Evolutionary conservation across 2,113 vertebrate genomes (phyloP).

Genomic region (Phylloscopus whistleri): DNA sequence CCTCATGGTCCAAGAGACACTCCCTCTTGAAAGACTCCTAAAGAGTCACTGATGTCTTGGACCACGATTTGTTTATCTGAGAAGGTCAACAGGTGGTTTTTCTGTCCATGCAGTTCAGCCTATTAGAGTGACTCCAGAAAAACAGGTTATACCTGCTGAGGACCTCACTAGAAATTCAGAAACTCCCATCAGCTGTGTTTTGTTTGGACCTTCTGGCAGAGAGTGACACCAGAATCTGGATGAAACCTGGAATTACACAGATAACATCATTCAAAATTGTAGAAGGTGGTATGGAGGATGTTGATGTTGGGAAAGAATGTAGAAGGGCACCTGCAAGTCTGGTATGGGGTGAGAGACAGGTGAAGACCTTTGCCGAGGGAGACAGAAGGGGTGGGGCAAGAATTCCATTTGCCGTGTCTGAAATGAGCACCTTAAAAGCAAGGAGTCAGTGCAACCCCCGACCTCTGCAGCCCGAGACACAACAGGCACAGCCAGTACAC

Average conservation of each 20-base stretch:
- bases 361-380: neutral
- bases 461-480: neutral
- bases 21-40: neutral
- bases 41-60: neutral
- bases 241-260: neutral
- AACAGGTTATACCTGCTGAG: neutral
- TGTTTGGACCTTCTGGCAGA: neutral
- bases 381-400: neutral
- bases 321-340: neutral
- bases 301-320: neutral
- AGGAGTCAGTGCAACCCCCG: neutral
- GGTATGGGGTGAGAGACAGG: neutral
- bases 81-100: neutral
- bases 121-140: neutral
- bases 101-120: neutral
- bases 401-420: neutral
- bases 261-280: neutral
- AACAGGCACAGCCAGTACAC: neutral
- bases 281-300: neutral
- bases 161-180: neutral
- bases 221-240: neutral
- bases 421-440: neutral
- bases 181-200: neutral
- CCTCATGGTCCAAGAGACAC: neutral
- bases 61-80: neutral